Conservation (phyloP, 1,140 invertebrate genomes). For the Apis dorsata region DNA sequence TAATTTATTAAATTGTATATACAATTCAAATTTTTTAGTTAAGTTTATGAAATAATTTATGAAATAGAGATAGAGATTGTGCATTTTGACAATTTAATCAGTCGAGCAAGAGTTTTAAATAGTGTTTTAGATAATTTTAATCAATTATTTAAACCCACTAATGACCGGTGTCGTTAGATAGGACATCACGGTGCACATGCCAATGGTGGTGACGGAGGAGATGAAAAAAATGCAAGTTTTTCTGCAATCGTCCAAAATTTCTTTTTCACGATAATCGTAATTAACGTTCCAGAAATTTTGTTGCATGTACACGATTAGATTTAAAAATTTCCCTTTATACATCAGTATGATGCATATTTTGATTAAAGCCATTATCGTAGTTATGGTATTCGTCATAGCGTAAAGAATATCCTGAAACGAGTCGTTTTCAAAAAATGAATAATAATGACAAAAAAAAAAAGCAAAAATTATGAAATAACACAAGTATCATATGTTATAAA, state of each 20-base stretch:
- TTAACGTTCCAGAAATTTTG: conserved; percentile 53
- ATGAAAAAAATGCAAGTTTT: conserved; percentile 35
- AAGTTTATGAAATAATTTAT: no score
- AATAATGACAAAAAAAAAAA: background rate
- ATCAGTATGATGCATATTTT: conserved; percentile 38
- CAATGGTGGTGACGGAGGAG: conserved; percentile 34
- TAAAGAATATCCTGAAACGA: conserved; percentile 43
- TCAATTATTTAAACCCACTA: conserved; percentile 30
- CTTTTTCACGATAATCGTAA: conserved; percentile 36
- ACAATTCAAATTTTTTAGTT: no score
- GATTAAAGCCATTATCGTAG: background rate
- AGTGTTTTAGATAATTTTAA: no score
- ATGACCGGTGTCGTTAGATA: conserved; percentile 29
- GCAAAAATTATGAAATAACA: no score
- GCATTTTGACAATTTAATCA: no score
- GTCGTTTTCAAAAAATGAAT: no score
- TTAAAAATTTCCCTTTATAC: conserved; percentile 23
- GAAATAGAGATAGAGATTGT: no score
- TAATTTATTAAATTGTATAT: no score
- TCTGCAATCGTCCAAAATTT: conserved; percentile 27
- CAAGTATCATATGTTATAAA: no score
- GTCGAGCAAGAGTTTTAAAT: no score
- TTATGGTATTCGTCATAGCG: conserved; percentile 24
- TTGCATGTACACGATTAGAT: conserved; percentile 39
- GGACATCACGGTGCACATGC: conserved; percentile 40